Evolutionary conservation across 2,113 vertebrate species (phyloP).

Genomic region (Malurus alboscapulatus): DNA sequence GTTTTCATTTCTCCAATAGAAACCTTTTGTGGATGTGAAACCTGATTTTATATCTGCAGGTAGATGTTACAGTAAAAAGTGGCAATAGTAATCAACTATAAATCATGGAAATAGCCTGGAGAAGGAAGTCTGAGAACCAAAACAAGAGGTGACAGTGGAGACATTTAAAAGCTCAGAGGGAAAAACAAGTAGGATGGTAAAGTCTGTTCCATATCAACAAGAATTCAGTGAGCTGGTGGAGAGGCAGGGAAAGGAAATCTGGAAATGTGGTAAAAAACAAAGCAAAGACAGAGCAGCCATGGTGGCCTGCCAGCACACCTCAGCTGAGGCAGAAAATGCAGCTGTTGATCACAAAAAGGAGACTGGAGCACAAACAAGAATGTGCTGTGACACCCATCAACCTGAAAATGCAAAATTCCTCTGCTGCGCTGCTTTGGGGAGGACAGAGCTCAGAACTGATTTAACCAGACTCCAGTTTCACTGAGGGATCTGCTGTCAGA

Average conservation of each 20-base stretch:
- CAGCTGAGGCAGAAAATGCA: background rate
- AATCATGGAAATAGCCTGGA: conserved; percentile 27
- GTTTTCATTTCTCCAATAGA: conserved; percentile 55
- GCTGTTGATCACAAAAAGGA: background rate
- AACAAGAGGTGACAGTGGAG: conserved; percentile 37
- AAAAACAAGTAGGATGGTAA: background rate
- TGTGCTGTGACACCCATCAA: background rate
- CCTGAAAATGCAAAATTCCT: background rate
- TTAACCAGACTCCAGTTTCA: background rate
- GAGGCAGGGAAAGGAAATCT: background rate
- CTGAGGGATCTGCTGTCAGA: background rate
- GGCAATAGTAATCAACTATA: conserved; percentile 2
- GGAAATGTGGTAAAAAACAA: background rate
- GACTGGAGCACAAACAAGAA: background rate
- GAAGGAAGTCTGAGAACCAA: conserved; percentile 30
- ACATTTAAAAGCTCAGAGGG: background rate
- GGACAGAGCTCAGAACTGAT: background rate
- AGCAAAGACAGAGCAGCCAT: background rate
- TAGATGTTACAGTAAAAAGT: conserved; percentile 9
- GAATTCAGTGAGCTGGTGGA: background rate
- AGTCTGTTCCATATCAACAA: background rate
- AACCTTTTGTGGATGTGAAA: conserved; percentile 55
- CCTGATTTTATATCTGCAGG: conserved; percentile 49
- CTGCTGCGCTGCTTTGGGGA: background rate
- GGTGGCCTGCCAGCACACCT: background rate